phyloP scores from a whole-genome alignment of 1,140 invertebrate species.

The Diorhabda sublineata region DNA sequence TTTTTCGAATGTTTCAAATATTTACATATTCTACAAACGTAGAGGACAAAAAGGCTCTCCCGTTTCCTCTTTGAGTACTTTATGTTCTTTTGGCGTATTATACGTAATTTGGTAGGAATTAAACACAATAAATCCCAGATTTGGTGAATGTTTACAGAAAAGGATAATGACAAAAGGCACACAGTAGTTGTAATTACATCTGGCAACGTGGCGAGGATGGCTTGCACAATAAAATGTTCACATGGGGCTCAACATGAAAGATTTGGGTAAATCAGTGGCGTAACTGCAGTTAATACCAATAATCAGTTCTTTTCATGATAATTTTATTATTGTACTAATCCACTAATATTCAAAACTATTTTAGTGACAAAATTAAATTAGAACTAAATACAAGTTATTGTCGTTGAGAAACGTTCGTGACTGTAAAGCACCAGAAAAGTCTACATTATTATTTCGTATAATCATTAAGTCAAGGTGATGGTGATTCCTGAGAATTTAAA shows the following conservation, averaged over 20 bases:
- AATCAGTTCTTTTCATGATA: too few relatives aligned
- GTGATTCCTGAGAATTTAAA: too few relatives aligned
- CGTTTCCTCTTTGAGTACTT: background rate
- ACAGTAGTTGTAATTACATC: background rate
- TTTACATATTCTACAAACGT: background rate
- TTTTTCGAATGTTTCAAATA: background rate
- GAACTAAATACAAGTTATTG: too few relatives aligned
- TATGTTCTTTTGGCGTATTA: constrained; percentile 2
- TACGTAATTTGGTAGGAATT: constrained; percentile 2
- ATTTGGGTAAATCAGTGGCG: background rate
- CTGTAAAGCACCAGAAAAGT: too few relatives aligned
- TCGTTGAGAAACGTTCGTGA: too few relatives aligned
- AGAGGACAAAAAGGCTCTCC: background rate
- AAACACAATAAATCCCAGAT: constrained; percentile 2
- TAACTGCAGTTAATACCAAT: background rate
- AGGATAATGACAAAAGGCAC: constrained; percentile 1
- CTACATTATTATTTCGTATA: too few relatives aligned
- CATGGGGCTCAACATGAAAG: background rate
- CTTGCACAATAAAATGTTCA: background rate
- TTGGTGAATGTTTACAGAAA: constrained; percentile 2
- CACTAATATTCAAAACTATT: too few relatives aligned
- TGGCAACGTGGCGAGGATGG: background rate
- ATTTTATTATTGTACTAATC: too few relatives aligned
- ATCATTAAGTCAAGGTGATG: too few relatives aligned
- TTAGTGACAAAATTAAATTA: too few relatives aligned